phyloP scores from a whole-genome alignment of 2,797 vertebrate genomes.

The Clarias fuscus region DNA sequence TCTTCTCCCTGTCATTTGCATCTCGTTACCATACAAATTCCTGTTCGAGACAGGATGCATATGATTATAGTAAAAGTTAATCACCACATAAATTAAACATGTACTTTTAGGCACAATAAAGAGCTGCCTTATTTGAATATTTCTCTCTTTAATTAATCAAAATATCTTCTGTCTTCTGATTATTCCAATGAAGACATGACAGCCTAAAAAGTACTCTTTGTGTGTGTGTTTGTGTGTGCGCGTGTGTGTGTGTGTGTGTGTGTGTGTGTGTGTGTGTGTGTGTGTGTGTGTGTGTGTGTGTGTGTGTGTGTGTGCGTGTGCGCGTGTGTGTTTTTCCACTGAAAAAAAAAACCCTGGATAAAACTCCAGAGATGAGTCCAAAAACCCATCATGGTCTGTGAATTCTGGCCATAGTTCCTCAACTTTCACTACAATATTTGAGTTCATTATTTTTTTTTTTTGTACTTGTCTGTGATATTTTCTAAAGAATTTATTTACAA shows the following conservation, averaged over 20 bases:
- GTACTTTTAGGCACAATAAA: conserved; percentile 4
- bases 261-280: background rate
- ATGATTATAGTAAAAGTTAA: conserved; percentile 51
- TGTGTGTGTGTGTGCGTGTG: background rate
- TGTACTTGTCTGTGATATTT: background rate
- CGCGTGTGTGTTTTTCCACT: background rate
- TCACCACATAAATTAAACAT: conserved; percentile 54
- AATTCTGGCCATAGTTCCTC: background rate
- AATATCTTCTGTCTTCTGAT: background rate
- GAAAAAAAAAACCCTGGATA: background rate
- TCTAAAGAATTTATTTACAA: background rate
- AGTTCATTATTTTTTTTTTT: conserved; percentile 16
- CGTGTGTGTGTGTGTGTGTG: conserved; percentile 8
- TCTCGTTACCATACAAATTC: conserved; percentile 77
- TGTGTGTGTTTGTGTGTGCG: conserved; percentile 6
- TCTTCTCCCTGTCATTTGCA: conserved; percentile 73
- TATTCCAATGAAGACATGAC: background rate
- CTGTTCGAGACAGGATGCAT: conserved; percentile 58
- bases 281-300: background rate
- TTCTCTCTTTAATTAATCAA: conserved; percentile 6
- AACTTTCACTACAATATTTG: background rate
- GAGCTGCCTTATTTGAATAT: background rate
- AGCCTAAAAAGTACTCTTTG: background rate
- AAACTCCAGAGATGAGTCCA: too few species aligned
- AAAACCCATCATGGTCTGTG: background rate